These are phyloP conservation scores for Alviniconcha marisindica DNA, from an alignment of 1,140 invertebrate species.

Conservation along the genomic window DNA sequence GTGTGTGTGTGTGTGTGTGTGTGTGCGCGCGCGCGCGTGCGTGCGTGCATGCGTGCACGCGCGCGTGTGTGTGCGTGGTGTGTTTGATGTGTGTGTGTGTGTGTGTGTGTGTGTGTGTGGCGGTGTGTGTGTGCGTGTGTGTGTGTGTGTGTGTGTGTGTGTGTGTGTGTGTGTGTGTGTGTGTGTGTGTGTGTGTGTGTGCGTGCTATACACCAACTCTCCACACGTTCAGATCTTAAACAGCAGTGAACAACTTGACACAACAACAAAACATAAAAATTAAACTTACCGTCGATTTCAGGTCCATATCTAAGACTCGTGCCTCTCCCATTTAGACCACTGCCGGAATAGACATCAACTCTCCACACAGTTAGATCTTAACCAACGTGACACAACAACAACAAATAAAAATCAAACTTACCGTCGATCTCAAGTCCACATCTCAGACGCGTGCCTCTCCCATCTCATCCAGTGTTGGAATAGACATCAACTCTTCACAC, in stretches of 20 bases:
- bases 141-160: not conserved
- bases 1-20: not conserved
- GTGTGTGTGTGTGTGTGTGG: not conserved
- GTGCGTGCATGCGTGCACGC: not conserved
- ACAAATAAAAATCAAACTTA: no score
- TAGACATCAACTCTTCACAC: no score
- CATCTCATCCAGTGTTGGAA: no score
- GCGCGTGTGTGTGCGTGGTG: not conserved
- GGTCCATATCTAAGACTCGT: not conserved
- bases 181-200: not conserved
- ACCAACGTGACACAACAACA: no score
- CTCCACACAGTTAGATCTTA: no score
- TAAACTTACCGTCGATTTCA: no score
- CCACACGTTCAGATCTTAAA: no score
- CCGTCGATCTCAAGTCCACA: no score
- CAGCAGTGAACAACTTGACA: no score
- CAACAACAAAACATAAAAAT: no score
- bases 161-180: not conserved
- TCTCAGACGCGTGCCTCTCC: no score
- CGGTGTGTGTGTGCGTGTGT: not conserved
- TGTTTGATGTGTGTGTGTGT: not conserved
- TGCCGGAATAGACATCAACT: not conserved
- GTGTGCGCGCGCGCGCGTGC: not conserved
- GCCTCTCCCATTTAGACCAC: not conserved
- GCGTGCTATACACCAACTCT: no score